Evolutionary conservation across 2,797 vertebrate species (phyloP), one percentile per base, ranked within the genome.

Genomic region (Schizopygopsis pylzovi): DNA sequence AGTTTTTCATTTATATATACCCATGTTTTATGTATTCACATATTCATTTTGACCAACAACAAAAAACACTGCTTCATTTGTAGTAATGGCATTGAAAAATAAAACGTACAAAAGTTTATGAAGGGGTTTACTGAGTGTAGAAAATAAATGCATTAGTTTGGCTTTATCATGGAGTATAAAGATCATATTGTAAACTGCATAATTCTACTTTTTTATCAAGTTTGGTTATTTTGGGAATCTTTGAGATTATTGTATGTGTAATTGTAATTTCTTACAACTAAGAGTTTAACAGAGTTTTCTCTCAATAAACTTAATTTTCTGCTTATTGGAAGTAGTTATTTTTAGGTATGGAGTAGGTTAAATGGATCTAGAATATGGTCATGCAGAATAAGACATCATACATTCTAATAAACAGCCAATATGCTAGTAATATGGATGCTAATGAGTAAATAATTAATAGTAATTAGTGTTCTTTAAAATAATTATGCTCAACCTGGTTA

Each of bases 401-500:
- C 33, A 22, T 9, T 10, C 20, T 22, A 10, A 56, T 22, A 9
- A 56, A 54, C 54, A 56, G 7, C 54, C 6, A 20, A 56, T 20
- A 22, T 56, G 18, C 7, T 54, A 54, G 18, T 20, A 18, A 20
- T 18, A 54, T 8, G 18, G 18, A 56, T 49, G 12, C 4, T 49
- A 20, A 56, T 56, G n/a, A n/a, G 54, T 10, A 56, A 56, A 8
- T 56, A 56, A 3, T n/a, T 22, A 22, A 56, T 56, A 56, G 20
- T n/a, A 59, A 59, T 59, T 11, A n/a, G 8, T 59, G 22, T n/a
- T n/a, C 54, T 3, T 20, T 59, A n/a, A 59, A 59, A 1, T 22
- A 56, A 56, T 56, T n/a, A 10, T 10, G 9, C 39, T 41, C 9
- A 71, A 43, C 95, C 94, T 96, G 95, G 92, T 96, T 96, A 84